Evolutionary conservation across 2,888 invertebrate genomes (phyloP).

Genomic region (Drosophila kuntzei): DNA sequence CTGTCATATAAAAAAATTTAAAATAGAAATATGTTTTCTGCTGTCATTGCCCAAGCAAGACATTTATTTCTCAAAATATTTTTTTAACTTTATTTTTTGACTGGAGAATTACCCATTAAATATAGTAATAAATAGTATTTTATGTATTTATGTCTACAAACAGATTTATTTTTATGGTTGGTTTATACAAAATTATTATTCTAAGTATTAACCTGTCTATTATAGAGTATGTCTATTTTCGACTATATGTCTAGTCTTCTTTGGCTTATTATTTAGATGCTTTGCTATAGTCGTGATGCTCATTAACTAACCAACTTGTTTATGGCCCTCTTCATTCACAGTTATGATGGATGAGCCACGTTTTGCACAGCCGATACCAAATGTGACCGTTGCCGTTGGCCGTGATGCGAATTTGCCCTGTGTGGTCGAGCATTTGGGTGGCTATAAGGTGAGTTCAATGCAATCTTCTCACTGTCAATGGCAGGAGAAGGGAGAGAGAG

Average conservation of each 20-base stretch:
- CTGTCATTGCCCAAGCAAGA: no score
- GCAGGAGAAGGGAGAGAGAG: not conserved
- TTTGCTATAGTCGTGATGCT: slow-evolving; percentile 30
- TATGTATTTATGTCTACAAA: no score
- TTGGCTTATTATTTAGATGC: slow-evolving; percentile 11
- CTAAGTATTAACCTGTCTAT: not conserved
- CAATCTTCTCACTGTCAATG: not conserved
- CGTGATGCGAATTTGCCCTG: slow-evolving; percentile 95
- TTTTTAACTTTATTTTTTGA: no score
- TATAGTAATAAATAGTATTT: no score
- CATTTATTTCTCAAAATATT: no score
- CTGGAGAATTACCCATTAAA: no score
- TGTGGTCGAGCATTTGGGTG: slow-evolving; percentile 95
- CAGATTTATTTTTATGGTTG: no score
- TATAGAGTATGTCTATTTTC: slow-evolving; percentile 5
- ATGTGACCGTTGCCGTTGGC: slow-evolving; percentile 95
- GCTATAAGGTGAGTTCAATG: slow-evolving; percentile 90
- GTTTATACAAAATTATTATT: no score
- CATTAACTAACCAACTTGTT: slow-evolving; percentile 69
- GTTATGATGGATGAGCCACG: slow-evolving; percentile 94
- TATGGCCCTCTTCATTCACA: slow-evolving; percentile 85
- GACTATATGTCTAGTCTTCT: not conserved
- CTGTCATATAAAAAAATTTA: no score
- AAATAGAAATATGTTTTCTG: no score
- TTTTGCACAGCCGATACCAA: slow-evolving; percentile 95